phyloP scores from a whole-genome alignment of 2,113 vertebrate genomes.

The Epinephelus fuscoguttatus region DNA sequence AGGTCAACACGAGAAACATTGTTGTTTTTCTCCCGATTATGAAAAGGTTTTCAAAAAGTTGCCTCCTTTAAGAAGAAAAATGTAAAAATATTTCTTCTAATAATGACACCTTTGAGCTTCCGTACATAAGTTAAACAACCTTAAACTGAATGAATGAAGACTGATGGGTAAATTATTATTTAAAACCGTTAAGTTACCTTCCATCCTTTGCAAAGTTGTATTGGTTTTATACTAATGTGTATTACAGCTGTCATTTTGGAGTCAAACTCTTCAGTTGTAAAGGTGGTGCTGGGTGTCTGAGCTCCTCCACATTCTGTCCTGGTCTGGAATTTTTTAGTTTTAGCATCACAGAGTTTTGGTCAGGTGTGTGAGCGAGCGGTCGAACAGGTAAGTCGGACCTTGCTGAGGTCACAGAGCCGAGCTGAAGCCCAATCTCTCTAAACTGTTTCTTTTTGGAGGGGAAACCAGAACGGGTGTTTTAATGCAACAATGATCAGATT shows the following conservation, averaged over 20 bases:
- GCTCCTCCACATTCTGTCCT: constrained; percentile 4
- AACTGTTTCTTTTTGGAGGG: not conserved
- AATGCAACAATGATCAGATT: not conserved
- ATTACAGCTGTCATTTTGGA: not conserved
- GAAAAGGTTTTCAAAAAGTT: not conserved
- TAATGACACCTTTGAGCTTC: not conserved
- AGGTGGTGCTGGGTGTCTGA: constrained; percentile 8
- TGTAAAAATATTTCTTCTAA: too few species aligned
- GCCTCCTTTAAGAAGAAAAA: too few species aligned
- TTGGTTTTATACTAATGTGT: too few species aligned
- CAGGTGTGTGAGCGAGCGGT: constrained; percentile 6
- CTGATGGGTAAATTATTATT: too few species aligned
- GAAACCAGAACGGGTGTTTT: constrained; percentile 2
- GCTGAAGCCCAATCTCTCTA: not conserved
- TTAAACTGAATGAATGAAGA: too few species aligned
- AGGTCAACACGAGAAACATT: not conserved
- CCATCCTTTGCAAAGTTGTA: too few species aligned
- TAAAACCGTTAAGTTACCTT: too few species aligned
- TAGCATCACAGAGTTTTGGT: constrained; percentile 8
- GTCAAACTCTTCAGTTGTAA: constrained; percentile 11
- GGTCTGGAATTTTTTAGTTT: not conserved
- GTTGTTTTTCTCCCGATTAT: not conserved
- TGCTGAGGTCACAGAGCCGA: constrained; percentile 7
- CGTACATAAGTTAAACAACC: not conserved
- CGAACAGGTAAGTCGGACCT: constrained; percentile 33